phyloP scores from a whole-genome alignment of 1,140 invertebrate species.

The Yoshiicerus persimilis region DNA sequence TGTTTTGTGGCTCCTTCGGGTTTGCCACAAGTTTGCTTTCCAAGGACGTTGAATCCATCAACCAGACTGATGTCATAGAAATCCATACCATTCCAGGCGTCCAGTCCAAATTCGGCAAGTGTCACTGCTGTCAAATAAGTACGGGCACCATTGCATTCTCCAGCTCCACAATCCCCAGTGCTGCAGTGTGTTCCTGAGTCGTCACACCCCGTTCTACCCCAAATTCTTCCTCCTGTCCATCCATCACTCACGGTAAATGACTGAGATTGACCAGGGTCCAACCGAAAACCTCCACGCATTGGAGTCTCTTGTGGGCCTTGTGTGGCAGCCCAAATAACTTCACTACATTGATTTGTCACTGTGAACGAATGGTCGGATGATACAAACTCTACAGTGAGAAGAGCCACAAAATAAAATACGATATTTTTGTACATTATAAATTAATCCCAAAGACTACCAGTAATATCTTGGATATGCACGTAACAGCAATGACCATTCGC shows the following conservation, averaged over 20 bases:
- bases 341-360: conserved; percentile 36
- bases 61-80: conserved; percentile 51
- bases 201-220: conserved; percentile 51
- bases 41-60: too few species aligned
- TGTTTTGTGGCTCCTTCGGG: too few species aligned
- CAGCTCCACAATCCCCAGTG: conserved; percentile 51
- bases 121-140: conserved; percentile 50
- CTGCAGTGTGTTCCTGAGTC: conserved; percentile 44
- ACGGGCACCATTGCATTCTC: conserved; percentile 42
- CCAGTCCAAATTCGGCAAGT: conserved; percentile 52
- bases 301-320: conserved; percentile 29
- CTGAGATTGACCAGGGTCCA: conserved; percentile 6
- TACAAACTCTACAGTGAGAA: neutral
- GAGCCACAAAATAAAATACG: neutral
- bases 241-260: conserved; percentile 36
- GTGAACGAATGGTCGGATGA: conserved; percentile 40
- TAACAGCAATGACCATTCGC: too few species aligned
- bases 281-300: conserved; percentile 18
- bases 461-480: too few species aligned
- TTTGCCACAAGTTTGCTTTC: too few species aligned
- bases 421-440: neutral
- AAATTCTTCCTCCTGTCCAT: conserved; percentile 50
- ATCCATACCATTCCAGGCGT: conserved; percentile 47
- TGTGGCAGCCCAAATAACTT: conserved; percentile 44
- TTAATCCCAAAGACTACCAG: too few species aligned